Evolutionary conservation across 92 coral and sea anemone species (phyloP).

Genomic region (Porites cylindrica): DNA sequence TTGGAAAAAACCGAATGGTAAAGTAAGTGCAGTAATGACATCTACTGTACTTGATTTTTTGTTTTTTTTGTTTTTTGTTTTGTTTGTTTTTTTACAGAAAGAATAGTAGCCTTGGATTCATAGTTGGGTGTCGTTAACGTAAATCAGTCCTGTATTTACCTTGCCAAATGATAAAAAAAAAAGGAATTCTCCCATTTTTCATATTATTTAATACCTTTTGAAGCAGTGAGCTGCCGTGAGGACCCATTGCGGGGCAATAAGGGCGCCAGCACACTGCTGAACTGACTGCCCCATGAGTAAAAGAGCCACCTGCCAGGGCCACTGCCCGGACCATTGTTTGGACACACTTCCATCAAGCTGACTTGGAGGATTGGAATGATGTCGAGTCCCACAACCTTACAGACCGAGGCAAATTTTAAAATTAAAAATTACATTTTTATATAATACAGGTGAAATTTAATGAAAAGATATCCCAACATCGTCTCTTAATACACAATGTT

Average conservation of each 20-base stretch:
- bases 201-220: slow-evolving; percentile 58
- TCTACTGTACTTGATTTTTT: no score
- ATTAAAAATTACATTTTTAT: not conserved
- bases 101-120: no score
- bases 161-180: not conserved
- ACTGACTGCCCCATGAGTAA: slow-evolving; percentile 69
- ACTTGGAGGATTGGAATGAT: not conserved
- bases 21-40: no score
- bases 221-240: slow-evolving; percentile 92
- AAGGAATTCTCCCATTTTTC: not conserved
- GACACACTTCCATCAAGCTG: slow-evolving; percentile 12
- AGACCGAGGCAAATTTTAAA: not conserved
- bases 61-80: no score
- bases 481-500: no score
- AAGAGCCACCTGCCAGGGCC: slow-evolving; percentile 97
- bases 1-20: no score
- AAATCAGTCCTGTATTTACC: no score
- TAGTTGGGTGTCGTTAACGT: no score
- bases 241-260: slow-evolving; percentile 86
- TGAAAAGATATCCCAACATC: no score
- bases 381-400: slow-evolving; percentile 41
- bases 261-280: slow-evolving; percentile 85
- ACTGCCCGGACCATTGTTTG: slow-evolving; percentile 74
- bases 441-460: no score
- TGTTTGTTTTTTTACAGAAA: no score